Base-by-base conservation (phyloP, 2,797 vertebrate species). In the Sebastiscus tertius region DNA sequence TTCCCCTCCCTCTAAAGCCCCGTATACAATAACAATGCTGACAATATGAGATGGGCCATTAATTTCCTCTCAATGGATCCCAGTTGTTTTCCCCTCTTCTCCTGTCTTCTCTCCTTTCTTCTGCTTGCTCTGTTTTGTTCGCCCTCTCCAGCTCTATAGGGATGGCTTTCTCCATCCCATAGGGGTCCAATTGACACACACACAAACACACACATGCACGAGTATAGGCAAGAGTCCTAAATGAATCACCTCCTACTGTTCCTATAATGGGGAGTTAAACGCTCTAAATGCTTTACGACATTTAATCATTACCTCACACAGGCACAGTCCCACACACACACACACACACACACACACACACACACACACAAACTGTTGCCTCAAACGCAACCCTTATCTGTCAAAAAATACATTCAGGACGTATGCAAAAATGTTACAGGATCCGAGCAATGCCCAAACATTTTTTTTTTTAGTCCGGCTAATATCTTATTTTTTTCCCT, bases 261-360 rank as follows among this genome's bases (percentile, higher is more conserved):
- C 61, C 70, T 71, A 87, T 93, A 92, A 94, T 90, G 86, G 89
- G 74, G 76, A 89, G 92, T 90, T 94, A 94, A 94, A 89, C 6
- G 77, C 85, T 88, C 74, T 88, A 88, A 91, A 91, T 88, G 92
- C 89, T 93, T 92, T 91, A 88, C 86, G 69, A 90, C 87, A 81
- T 93, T 93, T 92, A 92, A 93, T 94, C 90, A 94, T 91, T 91
- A 89, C 83, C 89, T 85, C 77, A 79, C 81, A 86, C 84, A 84
- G 80, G 12, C 86, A 33, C 16, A 61, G 33, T 33, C 54, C 8
- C 60, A 58, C 67, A 55, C 61, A 24, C 69, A n/a, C n/a, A 33
- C 61, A 69, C 60, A 59, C 39, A 65, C 46, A 54, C 49, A 55
- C 22, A 18, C 42, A 56, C 66, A 73, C 59, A 74, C 26, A 77